Conservation (phyloP, 2,797 vertebrate genomes). For the Leucoraja ocellata region DNA sequence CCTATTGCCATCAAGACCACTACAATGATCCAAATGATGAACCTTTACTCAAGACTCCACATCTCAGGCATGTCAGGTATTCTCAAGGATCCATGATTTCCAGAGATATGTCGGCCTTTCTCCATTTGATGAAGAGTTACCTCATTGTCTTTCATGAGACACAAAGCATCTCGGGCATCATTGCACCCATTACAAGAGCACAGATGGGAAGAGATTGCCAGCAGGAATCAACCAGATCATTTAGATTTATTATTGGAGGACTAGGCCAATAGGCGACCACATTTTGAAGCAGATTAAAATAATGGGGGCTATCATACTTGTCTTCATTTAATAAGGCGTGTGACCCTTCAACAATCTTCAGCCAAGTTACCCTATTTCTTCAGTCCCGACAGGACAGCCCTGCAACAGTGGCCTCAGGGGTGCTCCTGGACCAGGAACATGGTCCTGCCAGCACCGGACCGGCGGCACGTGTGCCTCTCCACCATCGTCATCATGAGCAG, state of each 20-base stretch:
- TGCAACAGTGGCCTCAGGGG: neutral
- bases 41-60: neutral
- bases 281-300: neutral
- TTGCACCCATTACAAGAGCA: neutral
- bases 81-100: neutral
- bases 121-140: neutral
- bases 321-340: neutral
- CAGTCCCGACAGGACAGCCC: neutral
- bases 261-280: neutral
- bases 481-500: constrained; percentile 97
- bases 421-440: constrained; percentile 59
- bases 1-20: neutral
- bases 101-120: neutral
- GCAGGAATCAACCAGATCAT: too few relatives aligned
- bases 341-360: neutral
- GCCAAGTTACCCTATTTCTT: neutral
- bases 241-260: neutral
- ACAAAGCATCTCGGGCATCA: neutral
- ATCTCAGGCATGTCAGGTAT: neutral
- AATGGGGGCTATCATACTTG: neutral
- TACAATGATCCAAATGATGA: neutral
- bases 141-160: neutral
- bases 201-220: neutral
- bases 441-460: constrained; percentile 95
- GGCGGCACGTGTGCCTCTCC: constrained; percentile 96